Base-by-base conservation (phyloP, 1,140 invertebrate genomes). In the Trichoplusia ni region DNA sequence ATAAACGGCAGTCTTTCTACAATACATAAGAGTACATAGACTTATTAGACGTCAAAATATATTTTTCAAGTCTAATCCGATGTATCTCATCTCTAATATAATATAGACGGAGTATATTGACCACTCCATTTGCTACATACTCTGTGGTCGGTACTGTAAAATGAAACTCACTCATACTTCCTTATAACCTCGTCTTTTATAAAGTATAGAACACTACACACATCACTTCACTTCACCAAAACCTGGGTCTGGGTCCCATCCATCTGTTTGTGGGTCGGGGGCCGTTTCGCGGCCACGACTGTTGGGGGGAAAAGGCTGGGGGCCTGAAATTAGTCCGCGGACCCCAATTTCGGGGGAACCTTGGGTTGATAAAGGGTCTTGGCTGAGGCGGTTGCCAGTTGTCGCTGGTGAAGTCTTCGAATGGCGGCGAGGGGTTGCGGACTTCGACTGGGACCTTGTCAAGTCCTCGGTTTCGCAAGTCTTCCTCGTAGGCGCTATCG, bases 261-360 rank as follows among this genome's bases (percentile, higher is more conserved):
- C 82, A 86, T 56, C 86, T 69, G 21, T 74, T 78, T 0, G 72
- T 73, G 0, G 80, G 77, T 27, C 84, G 61, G 0, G 82, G 79
- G 0, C 74, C 73, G 18, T 78, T 79, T 2, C 87, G 63, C 3
- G 84, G 82, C 77, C 84, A 76, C 54, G 83, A 79, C 51, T 74
- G 80, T 8, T 75, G 69, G 0, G 64, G 75, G 3, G 27, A 47
- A 14, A 73, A 74, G 11, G 66, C 71, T 7, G 29, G 67, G 0
- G 77, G 77, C 67, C 81, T 73, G 60, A 76, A 76, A 56, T 75
- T 79, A 66, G 73, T 76, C 67, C 83, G 29, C 2, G 87, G 87
- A 0, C 40, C 64, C 87, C 87, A 90, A 60, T 89, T 86, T 37
- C 87, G 72, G 0, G 84, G 87, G 68, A 83, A 89, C 59, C 84